phyloP scores from a whole-genome alignment of 23 tunicate genomes.

The Ciona savignyi region DNA sequence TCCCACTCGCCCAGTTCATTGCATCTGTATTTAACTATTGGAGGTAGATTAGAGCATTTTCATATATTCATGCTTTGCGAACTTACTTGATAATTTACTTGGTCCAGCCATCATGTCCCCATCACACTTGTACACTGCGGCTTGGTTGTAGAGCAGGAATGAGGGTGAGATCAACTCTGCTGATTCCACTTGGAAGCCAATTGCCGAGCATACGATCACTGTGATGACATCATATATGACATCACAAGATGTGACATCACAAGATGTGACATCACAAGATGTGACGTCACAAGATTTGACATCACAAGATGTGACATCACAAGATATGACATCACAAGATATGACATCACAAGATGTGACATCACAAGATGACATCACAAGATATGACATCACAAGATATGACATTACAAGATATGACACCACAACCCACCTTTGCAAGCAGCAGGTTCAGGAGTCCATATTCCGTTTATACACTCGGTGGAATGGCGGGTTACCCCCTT shows the following conservation, averaged over 20 bases:
- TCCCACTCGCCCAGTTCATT: constrained; percentile 74
- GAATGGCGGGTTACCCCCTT: constrained; percentile 1
- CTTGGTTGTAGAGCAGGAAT: constrained; percentile 12
- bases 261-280: no score
- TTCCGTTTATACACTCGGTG: constrained; percentile 8
- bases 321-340: no score
- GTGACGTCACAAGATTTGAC: no score
- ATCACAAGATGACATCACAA: constrained; percentile 22
- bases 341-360: no score
- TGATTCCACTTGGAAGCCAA: constrained; percentile 8
- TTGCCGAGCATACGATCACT: constrained; percentile 34
- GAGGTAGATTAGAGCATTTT: no score
- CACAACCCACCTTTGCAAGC: constrained; percentile 39
- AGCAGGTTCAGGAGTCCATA: constrained; percentile 40
- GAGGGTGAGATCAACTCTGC: constrained; percentile 23
- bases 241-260: no score
- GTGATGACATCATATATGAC: no score
- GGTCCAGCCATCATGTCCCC: constrained; percentile 57
- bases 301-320: no score
- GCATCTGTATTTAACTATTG: constrained; percentile 43
- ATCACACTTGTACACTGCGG: constrained; percentile 21
- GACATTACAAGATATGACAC: no score
- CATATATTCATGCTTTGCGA: no score
- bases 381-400: no score
- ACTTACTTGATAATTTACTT: constrained; percentile 24